phyloP scores from a whole-genome alignment of 2,113 vertebrate species.

The Nyctibius bracteatus region DNA sequence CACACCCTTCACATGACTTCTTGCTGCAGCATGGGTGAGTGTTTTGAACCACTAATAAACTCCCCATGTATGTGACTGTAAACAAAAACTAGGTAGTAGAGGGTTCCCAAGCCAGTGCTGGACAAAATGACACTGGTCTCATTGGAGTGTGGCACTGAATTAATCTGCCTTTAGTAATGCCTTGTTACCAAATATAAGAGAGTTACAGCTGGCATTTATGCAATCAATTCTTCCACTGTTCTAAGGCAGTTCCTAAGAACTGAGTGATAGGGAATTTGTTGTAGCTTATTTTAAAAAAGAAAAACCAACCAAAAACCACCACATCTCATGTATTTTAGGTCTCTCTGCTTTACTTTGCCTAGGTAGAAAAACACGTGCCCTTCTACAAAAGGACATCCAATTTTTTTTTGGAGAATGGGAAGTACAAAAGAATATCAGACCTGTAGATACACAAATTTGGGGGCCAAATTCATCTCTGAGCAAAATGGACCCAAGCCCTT shows the following conservation, averaged over 20 bases:
- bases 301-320: neutral
- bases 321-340: neutral
- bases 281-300: neutral
- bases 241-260: conserved; percentile 5
- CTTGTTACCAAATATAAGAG: conserved; percentile 47
- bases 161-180: conserved; percentile 35
- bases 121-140: neutral
- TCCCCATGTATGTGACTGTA: fast-evolving
- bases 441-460: neutral
- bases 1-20: neutral
- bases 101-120: neutral
- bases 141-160: neutral
- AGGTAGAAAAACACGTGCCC: neutral
- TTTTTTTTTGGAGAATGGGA: neutral
- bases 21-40: neutral
- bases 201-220: conserved; percentile 53
- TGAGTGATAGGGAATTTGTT: neutral
- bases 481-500: neutral
- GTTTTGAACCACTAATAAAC: neutral
- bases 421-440: neutral
- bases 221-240: conserved; percentile 18
- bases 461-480: neutral
- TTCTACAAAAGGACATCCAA: neutral
- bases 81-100: neutral
- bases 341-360: neutral